Percentiles rank a stretch among this genome's conserved stretches.
Conservation (phyloP, 2,113 vertebrate genomes). For the Geococcyx californianus region DNA sequence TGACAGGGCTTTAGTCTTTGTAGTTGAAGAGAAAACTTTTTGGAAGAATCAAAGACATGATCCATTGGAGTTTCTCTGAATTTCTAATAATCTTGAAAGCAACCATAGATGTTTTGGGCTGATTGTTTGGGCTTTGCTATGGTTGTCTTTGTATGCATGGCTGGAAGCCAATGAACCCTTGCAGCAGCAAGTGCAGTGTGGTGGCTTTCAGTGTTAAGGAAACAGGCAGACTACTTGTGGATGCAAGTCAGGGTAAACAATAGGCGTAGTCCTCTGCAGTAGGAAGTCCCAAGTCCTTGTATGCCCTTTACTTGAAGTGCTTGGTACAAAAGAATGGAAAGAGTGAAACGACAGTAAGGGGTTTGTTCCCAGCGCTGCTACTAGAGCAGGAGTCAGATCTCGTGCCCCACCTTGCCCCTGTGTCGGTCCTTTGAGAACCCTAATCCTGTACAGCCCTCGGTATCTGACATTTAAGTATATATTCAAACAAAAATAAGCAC, state of each 20-base stretch:
- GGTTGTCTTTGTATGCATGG: not conserved
- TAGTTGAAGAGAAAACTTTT: not conserved
- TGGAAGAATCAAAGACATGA: not conserved
- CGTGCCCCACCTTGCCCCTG: not conserved
- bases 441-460: not conserved
- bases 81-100: not conserved
- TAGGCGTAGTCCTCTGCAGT: not conserved
- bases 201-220: not conserved
- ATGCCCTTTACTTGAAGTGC: not conserved
- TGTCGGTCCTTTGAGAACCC: not conserved
- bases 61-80: not conserved
- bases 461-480: not conserved
- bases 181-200: not conserved
- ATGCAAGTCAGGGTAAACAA: not conserved
- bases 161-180: not conserved
- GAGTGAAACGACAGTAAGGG: accelerated
- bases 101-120: not conserved
- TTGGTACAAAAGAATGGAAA: not conserved
- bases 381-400: not conserved
- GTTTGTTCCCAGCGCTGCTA: not conserved
- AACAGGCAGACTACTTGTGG: not conserved
- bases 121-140: not conserved
- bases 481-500: not conserved
- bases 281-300: not conserved
- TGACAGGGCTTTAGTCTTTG: not conserved